These are phyloP conservation scores for Thrips palmi DNA, from an alignment of 1,140 invertebrate species.

Conservation along the genomic window DNA sequence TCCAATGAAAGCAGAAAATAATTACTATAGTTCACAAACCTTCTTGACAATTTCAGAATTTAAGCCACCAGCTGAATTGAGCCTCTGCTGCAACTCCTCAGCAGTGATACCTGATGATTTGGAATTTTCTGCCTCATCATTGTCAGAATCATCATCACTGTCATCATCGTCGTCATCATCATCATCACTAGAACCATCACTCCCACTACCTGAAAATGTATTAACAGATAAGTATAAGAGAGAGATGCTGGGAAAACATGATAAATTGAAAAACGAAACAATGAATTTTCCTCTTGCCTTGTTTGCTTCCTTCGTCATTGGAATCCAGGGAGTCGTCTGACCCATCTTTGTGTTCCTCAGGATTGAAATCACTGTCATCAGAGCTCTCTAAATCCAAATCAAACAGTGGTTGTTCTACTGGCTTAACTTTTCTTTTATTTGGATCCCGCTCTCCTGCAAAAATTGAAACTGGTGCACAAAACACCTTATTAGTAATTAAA, in stretches of 20 bases:
- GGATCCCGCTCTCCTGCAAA: slow-evolving; percentile 61
- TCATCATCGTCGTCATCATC: slow-evolving; percentile 1
- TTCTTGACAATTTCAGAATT: slow-evolving; percentile 31
- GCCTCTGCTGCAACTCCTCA: slow-evolving; percentile 19
- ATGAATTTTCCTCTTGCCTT: slow-evolving; percentile 15
- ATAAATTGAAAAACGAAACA: slow-evolving; percentile 6
- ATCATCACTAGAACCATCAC: neutral
- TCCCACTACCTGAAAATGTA: slow-evolving; percentile 1
- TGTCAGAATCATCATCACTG: slow-evolving; percentile 20
- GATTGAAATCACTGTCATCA: slow-evolving; percentile 87
- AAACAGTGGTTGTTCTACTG: slow-evolving; percentile 46
- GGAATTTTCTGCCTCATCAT: slow-evolving; percentile 25
- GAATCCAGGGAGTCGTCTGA: slow-evolving; percentile 45
- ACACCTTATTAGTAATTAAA: too few species aligned
- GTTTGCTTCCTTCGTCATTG: slow-evolving; percentile 23
- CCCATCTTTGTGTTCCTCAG: slow-evolving; percentile 67
- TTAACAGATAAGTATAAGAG: neutral
- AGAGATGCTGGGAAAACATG: slow-evolving; percentile 2
- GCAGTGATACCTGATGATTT: slow-evolving; percentile 19
- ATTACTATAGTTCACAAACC: slow-evolving; percentile 27
- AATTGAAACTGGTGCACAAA: too few species aligned
- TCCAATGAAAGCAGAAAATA: slow-evolving; percentile 21
- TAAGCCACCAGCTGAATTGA: slow-evolving; percentile 18
- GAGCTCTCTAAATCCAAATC: slow-evolving; percentile 71
- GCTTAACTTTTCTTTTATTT: slow-evolving; percentile 70